Base-by-base conservation (phyloP, 1,140 invertebrate genomes). In the Apocrypta bakeri region DNA sequence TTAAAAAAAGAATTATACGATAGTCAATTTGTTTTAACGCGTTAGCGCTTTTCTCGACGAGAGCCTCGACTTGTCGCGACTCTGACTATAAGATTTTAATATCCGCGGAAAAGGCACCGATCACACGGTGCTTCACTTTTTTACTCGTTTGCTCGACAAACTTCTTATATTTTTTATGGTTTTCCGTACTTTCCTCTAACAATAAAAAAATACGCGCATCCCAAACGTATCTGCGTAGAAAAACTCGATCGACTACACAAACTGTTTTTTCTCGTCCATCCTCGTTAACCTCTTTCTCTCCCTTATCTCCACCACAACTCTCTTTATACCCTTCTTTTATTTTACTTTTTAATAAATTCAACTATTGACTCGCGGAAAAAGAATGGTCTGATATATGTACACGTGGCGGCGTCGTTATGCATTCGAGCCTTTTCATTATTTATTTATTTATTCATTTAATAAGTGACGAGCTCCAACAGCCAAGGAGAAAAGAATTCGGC, bases 301-400 rank as follows among this genome's bases (percentile, higher is more conserved):
- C 71, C 7, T 72, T 29, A 40, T 25, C 24, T 42, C 21, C 33
- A 14, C 17, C 27, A 69, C 68, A 17, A 71, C 64, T 66, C 31
- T 71, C 68, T 71, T 33, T 37, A 66, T 29, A 64, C 42, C 75
- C 37, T 24, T 69, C 72, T 78, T 48, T 14, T 81, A 66, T 56
- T 72, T 79, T 75, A 74, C 40, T n/a, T 21, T 66, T 82, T 77
- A 42, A 79, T 82, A 68, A 81, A 83, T 76, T 82, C 81, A 64
- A 29, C 75, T 85, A 83, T 79, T 81, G 74, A 77, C 68, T 78
- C 74, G 42, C 75, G 74, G 42, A 77, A 77, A 69, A 78, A 63
- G 40, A 77, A 64, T 48, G 64, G 29, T 82, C 63, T 68, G 72
- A 77, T 42, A 82, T 82, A 82, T 82, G 74, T 82, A 82, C 81